Base-by-base conservation (phyloP, 2,797 vertebrate genomes). In the Propithecus deckenii region DNA sequence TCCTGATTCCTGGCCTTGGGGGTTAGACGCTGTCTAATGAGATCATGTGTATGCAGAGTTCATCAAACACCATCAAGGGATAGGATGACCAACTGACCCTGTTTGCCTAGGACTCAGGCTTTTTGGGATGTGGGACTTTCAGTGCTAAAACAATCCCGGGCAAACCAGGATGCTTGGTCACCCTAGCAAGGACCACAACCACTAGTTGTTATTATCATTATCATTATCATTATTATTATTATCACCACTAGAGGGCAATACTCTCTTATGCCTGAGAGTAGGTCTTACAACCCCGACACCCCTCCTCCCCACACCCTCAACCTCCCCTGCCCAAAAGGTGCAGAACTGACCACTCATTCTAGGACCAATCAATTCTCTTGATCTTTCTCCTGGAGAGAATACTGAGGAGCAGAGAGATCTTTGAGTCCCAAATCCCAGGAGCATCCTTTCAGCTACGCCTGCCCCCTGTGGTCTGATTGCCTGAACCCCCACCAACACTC, bases 171-270 rank as follows among this genome's bases (percentile, higher is more conserved):
- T 57, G 20, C 28, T 8, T 74, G 67, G 14, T 91, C 55, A 87
- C 25, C 38, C 35, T 78, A 86, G 63, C 75, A 59, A 91, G 83
- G 69, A 83, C 75, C 38, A 87, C 46, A 59, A 74, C 43, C 55
- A 92, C 28, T 92, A 81, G 43, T 80, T 57, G 52, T 59, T 71
- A 71, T 50, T 20, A 25, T 63, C 13, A 30, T 69, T 17, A 80
- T 85, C 30, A 78, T 48, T 2, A 25, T 63, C 13, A 30, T 69
- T 17, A 80, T 85, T 22, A 78, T 48, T 2, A 80, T 32, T 69
- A 92, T 61, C 79, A 96, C 96, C 96, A 97, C 97, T 93, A 97
- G 97, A 97, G 95, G 97, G 96, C 95, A 96, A 95, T 88, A 92
- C 78, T 84, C 48, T 94, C 96, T 97, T 93, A 96, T 38, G 61